These are phyloP conservation scores for Drosophila ironensis DNA, from an alignment of 1,140 invertebrate genomes.

Conservation along the genomic window DNA sequence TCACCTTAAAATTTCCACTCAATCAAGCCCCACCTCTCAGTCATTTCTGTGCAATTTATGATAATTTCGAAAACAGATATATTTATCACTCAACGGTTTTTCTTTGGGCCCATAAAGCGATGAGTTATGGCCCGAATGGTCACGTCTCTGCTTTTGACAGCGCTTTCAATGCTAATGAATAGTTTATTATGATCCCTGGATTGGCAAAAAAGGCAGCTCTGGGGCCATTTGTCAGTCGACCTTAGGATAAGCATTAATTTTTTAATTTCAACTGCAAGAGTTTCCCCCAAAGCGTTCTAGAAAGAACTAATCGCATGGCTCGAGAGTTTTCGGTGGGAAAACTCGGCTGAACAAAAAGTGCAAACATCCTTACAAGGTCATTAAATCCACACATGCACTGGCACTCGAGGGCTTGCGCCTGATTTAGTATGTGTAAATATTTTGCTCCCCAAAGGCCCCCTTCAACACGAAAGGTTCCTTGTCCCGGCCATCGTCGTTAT, in stretches of 20 bases:
- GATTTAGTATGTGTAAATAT: constrained; percentile 78
- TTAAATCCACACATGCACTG: constrained; percentile 14
- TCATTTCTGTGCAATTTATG: constrained; percentile 27
- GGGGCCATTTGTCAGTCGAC: constrained; percentile 26
- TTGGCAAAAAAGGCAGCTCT: constrained; percentile 16
- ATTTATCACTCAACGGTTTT: constrained; percentile 39
- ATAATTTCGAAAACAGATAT: constrained; percentile 35
- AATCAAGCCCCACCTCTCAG: not conserved
- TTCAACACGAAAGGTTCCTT: constrained; percentile 50
- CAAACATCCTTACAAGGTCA: constrained; percentile 38
- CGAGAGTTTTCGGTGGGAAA: constrained; percentile 2
- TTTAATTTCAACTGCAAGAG: not conserved
- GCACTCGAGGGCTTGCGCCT: constrained; percentile 18
- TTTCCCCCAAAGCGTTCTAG: too few species aligned
- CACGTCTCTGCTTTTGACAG: constrained; percentile 36
- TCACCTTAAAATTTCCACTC: constrained; percentile 6
- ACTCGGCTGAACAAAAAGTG: constrained; percentile 16
- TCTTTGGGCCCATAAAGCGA: constrained; percentile 33
- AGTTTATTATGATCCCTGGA: constrained; percentile 48
- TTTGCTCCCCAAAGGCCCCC: constrained; percentile 59
- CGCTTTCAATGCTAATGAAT: constrained; percentile 46
- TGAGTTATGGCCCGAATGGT: constrained; percentile 41
- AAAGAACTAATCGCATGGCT: too few species aligned
- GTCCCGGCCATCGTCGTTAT: constrained; percentile 47
- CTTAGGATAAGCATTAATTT: not conserved